Percentiles rank a stretch among this genome's conserved stretches.
Conservation (phyloP, 2,113 vertebrate genomes). For the Hyla sarda region DNA sequence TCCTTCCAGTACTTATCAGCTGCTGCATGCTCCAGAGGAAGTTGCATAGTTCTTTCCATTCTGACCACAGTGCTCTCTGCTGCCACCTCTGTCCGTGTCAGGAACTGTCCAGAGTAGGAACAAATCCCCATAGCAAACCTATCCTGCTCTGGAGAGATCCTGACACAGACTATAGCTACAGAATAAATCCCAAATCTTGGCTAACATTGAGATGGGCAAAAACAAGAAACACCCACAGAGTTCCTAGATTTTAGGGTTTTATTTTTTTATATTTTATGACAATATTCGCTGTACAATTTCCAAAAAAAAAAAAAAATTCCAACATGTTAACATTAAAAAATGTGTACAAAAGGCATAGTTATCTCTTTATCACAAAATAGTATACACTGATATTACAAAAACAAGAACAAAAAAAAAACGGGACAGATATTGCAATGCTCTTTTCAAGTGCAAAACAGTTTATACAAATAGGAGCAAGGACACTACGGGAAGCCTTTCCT, state of each 20-base stretch:
- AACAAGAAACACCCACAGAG: not conserved
- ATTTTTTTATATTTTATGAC: slow-evolving; percentile 47
- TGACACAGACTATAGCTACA: no score
- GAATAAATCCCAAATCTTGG: no score
- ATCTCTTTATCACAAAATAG: slow-evolving; percentile 50
- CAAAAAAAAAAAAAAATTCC: slow-evolving; percentile 54
- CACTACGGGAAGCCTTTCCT: slow-evolving; percentile 89
- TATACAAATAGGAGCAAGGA: slow-evolving; percentile 98
- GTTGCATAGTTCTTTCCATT: no score
- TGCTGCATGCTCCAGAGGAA: no score
- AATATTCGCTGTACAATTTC: slow-evolving; percentile 55
- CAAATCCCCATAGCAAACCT: no score
- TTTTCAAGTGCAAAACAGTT: slow-evolving; percentile 94
- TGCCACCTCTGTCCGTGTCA: no score
- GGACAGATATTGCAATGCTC: slow-evolving; percentile 56
- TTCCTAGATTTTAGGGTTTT: slow-evolving; percentile 14
- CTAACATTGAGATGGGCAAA: no score
- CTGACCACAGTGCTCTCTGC: no score
- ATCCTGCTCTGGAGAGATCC: no score
- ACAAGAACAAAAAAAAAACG: not conserved
- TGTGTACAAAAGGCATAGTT: slow-evolving; percentile 52
- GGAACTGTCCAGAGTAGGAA: no score
- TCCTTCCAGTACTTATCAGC: no score
- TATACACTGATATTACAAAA: slow-evolving; percentile 53
- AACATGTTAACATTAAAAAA: slow-evolving; percentile 39